Conservation (phyloP, 1,140 invertebrate genomes). For the Ostrea edulis region DNA sequence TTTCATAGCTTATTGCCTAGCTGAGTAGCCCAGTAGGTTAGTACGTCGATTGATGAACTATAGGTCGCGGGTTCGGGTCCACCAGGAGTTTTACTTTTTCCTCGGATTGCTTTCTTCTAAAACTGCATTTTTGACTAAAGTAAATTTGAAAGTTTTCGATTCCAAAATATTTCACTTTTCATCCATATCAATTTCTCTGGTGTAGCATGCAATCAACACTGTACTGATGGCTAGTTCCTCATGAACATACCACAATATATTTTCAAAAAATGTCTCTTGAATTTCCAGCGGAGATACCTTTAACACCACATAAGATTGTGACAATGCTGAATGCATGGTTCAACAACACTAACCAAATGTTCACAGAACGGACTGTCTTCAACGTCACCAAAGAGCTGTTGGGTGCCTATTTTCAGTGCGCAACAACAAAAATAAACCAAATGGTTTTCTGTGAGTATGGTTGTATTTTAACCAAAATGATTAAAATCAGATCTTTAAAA, state of each 20-base stretch:
- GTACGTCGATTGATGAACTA: no score
- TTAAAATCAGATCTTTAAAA: no score
- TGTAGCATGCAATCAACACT: no score
- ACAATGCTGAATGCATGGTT: not conserved
- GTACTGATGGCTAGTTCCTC: not conserved
- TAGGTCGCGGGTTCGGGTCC: no score
- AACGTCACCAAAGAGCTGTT: not conserved
- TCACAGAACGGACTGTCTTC: not conserved
- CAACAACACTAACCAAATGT: not conserved
- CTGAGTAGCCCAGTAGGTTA: no score
- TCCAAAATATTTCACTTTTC: no score
- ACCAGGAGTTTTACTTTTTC: no score
- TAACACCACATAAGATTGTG: not conserved
- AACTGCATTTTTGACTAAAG: no score
- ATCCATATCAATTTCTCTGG: no score
- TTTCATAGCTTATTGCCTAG: no score
- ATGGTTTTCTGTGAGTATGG: conserved; percentile 12
- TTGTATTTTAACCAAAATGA: not conserved
- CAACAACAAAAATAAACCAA: not conserved
- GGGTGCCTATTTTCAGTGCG: not conserved
- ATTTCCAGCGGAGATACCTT: not conserved
- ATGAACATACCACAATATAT: not conserved
- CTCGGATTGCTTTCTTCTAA: no score
- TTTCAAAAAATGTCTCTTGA: not conserved
- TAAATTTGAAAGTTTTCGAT: no score